phyloP scores from a whole-genome alignment of 2,113 vertebrate species.

The Gavialis gangeticus region DNA sequence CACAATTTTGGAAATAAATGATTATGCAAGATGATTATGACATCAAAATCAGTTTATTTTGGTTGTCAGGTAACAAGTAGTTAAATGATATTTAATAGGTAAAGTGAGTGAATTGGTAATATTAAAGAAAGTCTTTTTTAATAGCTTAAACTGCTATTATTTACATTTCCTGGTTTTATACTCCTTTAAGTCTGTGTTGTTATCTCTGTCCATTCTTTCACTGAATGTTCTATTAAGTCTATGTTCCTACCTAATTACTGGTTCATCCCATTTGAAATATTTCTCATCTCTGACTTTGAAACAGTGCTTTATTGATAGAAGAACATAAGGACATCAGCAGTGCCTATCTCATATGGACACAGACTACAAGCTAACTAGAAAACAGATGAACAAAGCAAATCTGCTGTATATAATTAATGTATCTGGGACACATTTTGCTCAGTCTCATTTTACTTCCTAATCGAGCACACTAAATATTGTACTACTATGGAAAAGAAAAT shows the following conservation, averaged over 20 bases:
- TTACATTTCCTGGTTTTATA: neutral
- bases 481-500: neutral
- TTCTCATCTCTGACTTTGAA: neutral
- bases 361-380: accelerated
- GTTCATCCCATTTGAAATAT: accelerated
- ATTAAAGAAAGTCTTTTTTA: neutral
- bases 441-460: neutral
- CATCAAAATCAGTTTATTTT: accelerated
- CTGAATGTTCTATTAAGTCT: neutral
- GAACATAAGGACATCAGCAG: accelerated
- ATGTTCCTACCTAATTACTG: accelerated
- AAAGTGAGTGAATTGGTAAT: neutral
- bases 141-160: neutral
- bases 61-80: accelerated
- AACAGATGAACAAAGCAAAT: neutral
- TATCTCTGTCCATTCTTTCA: accelerated
- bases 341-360: neutral
- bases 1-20: slow-evolving; percentile 12
- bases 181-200: neutral
- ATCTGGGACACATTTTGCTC: neutral
- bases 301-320: neutral
- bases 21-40: neutral
- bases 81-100: neutral
- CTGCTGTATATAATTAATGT: neutral
- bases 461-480: accelerated